Percentiles rank a stretch among this genome's conserved stretches.
These are phyloP conservation scores for Dendrophyllia cribrosa DNA, from an alignment of 64 coral and sea anemone genomes.

Conservation along the genomic window DNA sequence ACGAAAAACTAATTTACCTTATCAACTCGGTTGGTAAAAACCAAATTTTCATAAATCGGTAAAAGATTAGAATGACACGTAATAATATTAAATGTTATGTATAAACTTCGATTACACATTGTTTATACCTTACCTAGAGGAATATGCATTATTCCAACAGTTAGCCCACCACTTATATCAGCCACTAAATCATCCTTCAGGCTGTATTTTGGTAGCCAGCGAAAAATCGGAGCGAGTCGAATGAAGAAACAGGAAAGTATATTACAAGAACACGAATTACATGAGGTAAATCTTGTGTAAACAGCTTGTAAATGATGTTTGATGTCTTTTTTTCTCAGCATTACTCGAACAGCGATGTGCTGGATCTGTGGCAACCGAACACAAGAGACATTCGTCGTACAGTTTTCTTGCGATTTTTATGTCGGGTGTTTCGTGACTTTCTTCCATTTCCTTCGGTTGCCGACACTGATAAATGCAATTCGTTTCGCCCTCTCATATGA, in stretches of 20 bases:
- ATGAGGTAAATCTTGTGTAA: neutral
- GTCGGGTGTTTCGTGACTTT: neutral
- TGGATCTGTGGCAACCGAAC: neutral
- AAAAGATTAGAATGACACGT: no score
- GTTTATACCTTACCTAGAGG: neutral
- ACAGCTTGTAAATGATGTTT: neutral
- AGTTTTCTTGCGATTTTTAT: neutral
- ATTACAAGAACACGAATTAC: neutral
- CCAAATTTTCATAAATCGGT: no score
- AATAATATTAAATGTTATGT: no score
- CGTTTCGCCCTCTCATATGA: no score
- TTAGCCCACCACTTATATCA: neutral
- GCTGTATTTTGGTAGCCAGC: slow-evolving; percentile 30
- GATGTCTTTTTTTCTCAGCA: neutral
- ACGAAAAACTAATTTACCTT: no score
- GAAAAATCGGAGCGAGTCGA: slow-evolving; percentile 16
- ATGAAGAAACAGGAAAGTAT: neutral
- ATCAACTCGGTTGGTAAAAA: no score
- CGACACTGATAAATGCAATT: no score
- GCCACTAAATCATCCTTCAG: neutral
- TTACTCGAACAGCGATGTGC: neutral
- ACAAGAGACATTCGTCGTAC: neutral
- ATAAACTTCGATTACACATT: no score
- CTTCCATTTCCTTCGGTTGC: neutral
- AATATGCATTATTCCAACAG: slow-evolving; percentile 32